Percentiles rank a stretch among this genome's conserved stretches.
phyloP scores from a whole-genome alignment of 2,113 vertebrate species.

The Penelope pileata region DNA sequence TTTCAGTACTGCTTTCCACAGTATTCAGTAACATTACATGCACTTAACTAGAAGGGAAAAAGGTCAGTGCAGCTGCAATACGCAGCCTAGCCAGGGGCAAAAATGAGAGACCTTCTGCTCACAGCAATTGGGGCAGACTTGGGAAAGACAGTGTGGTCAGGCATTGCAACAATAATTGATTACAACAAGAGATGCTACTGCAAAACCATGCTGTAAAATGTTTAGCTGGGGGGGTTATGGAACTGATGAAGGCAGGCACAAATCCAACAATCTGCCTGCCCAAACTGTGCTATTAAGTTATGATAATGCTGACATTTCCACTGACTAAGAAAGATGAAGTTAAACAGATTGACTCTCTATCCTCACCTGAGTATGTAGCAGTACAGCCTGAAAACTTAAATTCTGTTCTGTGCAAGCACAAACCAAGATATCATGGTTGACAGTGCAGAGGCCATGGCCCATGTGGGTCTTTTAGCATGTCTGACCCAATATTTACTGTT shows the following conservation, averaged over 20 bases:
- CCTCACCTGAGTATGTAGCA: not conserved
- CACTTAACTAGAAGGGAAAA: not conserved
- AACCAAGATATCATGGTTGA: not conserved
- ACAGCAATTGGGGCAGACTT: not conserved
- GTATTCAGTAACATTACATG: not conserved
- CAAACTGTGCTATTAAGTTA: not conserved
- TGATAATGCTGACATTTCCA: conserved; percentile 11
- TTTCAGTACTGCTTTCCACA: not conserved
- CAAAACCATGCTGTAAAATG: not conserved
- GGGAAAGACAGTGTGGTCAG: not conserved
- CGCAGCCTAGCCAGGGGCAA: not conserved
- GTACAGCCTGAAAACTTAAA: not conserved
- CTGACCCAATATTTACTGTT: not conserved
- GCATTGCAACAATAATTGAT: not conserved
- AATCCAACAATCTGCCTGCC: not conserved
- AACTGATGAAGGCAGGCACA: not conserved
- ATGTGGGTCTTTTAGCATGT: not conserved
- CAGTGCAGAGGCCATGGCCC: not conserved
- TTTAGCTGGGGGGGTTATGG: not conserved
- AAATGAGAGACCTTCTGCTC: not conserved
- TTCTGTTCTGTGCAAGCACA: not conserved
- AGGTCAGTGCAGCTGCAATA: not conserved
- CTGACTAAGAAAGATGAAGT: not conserved
- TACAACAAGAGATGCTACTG: not conserved
- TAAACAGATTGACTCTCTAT: not conserved